Conservation (phyloP, 2,797 vertebrate genomes). For the Falco berigora region DNA sequence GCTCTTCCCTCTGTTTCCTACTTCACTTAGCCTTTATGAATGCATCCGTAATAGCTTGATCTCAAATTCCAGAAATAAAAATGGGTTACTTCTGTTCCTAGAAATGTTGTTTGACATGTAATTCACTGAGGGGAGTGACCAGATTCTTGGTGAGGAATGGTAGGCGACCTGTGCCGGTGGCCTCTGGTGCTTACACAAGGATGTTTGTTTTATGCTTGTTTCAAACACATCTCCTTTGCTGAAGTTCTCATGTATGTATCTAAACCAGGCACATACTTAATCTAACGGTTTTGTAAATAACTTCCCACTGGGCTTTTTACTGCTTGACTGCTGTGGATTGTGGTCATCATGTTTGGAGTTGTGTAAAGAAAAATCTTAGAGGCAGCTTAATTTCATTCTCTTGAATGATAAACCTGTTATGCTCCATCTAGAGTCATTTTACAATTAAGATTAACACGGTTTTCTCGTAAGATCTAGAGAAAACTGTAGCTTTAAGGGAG, state of each 20-base stretch:
- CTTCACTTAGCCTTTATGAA: background rate
- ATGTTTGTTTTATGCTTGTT: background rate
- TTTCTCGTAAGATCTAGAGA: background rate
- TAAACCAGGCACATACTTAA: background rate
- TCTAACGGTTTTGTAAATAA: background rate
- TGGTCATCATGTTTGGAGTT: background rate
- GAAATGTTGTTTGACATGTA: background rate
- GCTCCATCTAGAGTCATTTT: background rate
- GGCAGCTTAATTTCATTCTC: background rate
- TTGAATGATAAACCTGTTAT: background rate
- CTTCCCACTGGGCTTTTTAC: background rate
- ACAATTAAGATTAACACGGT: background rate
- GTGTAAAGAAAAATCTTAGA: background rate
- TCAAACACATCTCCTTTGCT: background rate
- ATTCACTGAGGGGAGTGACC: background rate
- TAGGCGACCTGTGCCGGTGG: background rate
- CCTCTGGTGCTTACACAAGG: background rate
- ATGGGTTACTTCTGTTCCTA: background rate
- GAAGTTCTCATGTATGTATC: background rate
- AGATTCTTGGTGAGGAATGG: background rate
- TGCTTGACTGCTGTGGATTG: background rate
- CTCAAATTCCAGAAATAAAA: background rate
- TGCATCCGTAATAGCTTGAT: background rate
- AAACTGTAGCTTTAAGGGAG: background rate
- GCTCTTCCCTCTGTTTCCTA: background rate